These are phyloP conservation scores for Pycnomerus fuliginosus DNA, from an alignment of 2,888 invertebrate genomes.

Conservation along the genomic window DNA sequence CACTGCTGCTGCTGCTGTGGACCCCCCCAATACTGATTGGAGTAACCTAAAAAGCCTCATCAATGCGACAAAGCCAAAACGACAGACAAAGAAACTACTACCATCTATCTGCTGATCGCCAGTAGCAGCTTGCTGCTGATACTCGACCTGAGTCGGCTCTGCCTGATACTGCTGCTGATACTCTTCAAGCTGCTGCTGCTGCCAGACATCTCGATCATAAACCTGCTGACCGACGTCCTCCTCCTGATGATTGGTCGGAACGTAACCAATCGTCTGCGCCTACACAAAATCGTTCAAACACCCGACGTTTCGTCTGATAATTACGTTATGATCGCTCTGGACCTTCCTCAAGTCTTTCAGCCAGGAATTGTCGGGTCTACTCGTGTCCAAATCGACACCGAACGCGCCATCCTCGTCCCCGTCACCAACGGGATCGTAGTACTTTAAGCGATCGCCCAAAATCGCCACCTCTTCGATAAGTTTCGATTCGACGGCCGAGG, in stretches of 20 bases:
- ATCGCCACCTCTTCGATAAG: constrained; percentile 58
- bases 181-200: constrained; percentile 34
- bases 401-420: constrained; percentile 40
- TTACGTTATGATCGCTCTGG: constrained; percentile 52
- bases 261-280: no score
- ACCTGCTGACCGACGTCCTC: no score
- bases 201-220: constrained; percentile 31
- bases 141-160: constrained; percentile 27
- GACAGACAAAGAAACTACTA: no score
- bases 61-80: no score
- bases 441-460: constrained; percentile 51
- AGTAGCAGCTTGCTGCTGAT: constrained; percentile 33
- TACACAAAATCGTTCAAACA: no score
- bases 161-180: constrained; percentile 43
- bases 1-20: constrained; percentile 26
- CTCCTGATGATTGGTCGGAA: no score
- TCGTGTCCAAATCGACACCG: constrained; percentile 40
- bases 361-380: constrained; percentile 59
- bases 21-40: constrained; percentile 38
- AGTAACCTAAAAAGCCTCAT: no score
- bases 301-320: no score
- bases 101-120: no score
- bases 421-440: constrained; percentile 49
- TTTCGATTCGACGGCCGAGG: constrained; percentile 54
- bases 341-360: constrained; percentile 56